Base-by-base conservation (phyloP, 2,888 invertebrate genomes). In the Aquatica leii region DNA sequence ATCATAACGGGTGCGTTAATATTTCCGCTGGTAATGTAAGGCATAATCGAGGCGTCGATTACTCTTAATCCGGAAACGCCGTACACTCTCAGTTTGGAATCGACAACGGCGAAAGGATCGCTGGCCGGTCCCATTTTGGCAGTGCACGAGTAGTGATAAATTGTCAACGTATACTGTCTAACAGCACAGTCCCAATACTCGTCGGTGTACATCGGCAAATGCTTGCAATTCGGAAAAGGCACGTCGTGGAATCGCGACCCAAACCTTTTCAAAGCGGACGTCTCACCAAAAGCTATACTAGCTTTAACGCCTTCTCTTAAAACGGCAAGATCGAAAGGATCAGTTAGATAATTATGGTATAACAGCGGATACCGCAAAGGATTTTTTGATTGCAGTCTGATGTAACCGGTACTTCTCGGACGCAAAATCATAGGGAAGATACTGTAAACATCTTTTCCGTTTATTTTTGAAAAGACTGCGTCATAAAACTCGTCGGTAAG, bases 341-440 rank as follows among this genome's bases (percentile, higher is more conserved):
- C 90, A 0, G 94, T 91, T 65, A 98, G 83, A 77, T 98, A 98
- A 79, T 97, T 97, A 75, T 96, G 95, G 73, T 94, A 90, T 77
- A 98, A 86, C 2, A 94, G 82, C 0, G 98, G 98, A 79, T 95
- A 92, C 5, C 93, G 89, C 50, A 86, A 76, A 0, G 91, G 91
- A 75, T 91, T 84, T 4, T 82, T 85, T 1, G 86, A 86, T 48
- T 78, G 76, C 11, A 82, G 64, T 70, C 90, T 91, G 0, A 98
- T 86, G 70, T 86, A 87, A 0, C 98, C 98, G 3, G 89, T 85
- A 60, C 95, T 94, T 74, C 93, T 92, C 0, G 97, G 95, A 0
- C 97, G 86, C 74, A 98, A 79, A 87, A 95, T 90, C 93, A 94
- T 94, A 1, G 94, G 94, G 71, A 93, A 93, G 8, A 95, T 86